Conservation (phyloP, 2,113 vertebrate species). For the Carlito syrichta region DNA sequence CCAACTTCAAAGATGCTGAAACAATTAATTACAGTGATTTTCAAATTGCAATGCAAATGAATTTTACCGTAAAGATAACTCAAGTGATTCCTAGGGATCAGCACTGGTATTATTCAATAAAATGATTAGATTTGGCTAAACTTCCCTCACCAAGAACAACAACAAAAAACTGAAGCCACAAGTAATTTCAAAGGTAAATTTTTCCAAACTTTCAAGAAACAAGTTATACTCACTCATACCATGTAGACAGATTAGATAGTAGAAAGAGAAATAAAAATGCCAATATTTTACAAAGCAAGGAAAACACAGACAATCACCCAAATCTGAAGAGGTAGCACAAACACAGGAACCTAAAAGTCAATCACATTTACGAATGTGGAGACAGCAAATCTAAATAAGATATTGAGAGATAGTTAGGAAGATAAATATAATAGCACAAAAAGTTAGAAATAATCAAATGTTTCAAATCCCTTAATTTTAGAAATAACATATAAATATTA, state of each 20-base stretch:
- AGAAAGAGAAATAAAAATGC: not conserved
- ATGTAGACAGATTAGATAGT: not conserved
- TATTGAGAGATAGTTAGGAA: not conserved
- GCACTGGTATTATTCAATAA: not conserved
- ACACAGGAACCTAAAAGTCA: not conserved
- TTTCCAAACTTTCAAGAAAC: not conserved
- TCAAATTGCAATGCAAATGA: not conserved
- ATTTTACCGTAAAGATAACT: not conserved
- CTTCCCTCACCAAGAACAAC: not conserved
- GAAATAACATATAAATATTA: not conserved
- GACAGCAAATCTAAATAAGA: not conserved
- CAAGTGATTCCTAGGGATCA: not conserved
- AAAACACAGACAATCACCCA: not conserved
- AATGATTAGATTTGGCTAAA: not conserved
- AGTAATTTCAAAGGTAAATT: not conserved
- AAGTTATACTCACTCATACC: not conserved
- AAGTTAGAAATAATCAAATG: not conserved
- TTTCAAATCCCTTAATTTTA: not conserved
- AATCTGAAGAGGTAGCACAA: not conserved
- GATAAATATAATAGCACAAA: not conserved
- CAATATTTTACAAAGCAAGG: not conserved
- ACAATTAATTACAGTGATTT: not conserved
- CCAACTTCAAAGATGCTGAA: not conserved
- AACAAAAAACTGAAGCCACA: not conserved
- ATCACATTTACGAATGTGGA: not conserved